Conservation (phyloP, 2,113 vertebrate genomes). For the Indri indri region DNA sequence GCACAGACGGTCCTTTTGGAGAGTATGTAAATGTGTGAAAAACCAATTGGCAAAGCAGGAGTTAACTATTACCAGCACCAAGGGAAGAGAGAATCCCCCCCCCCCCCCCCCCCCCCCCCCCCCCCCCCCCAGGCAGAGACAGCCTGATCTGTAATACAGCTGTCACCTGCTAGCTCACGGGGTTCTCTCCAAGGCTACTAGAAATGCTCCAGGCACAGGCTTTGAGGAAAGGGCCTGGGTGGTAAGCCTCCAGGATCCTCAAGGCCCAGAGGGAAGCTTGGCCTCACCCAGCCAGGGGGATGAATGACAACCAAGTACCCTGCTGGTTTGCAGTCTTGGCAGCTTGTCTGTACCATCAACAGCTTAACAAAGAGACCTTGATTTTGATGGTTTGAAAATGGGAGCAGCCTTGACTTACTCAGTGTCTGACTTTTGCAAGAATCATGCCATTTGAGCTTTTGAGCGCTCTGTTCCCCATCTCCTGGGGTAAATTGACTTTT, state of each 20-base stretch:
- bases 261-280: neutral
- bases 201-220: neutral
- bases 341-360: neutral
- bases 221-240: fast-evolving
- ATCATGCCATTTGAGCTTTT: neutral
- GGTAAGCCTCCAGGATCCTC: fast-evolving
- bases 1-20: neutral
- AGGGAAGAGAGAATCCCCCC: neutral
- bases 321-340: neutral
- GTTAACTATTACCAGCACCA: neutral
- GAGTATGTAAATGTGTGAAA: neutral
- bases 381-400: constrained; percentile 26
- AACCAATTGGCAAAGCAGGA: neutral
- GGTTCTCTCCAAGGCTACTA: neutral
- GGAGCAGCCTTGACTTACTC: neutral
- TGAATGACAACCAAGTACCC: neutral
- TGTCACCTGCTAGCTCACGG: neutral
- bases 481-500: constrained; percentile 42
- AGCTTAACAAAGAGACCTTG: constrained; percentile 41
- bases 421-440: neutral
- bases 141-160: neutral
- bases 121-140: too few species aligned
- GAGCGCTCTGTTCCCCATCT: neutral
- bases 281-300: neutral
- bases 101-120: too few species aligned